Evolutionary conservation across 2,113 vertebrate genomes (phyloP), one percentile per base, ranked within the genome.

Genomic region (Lontra canadensis): DNA sequence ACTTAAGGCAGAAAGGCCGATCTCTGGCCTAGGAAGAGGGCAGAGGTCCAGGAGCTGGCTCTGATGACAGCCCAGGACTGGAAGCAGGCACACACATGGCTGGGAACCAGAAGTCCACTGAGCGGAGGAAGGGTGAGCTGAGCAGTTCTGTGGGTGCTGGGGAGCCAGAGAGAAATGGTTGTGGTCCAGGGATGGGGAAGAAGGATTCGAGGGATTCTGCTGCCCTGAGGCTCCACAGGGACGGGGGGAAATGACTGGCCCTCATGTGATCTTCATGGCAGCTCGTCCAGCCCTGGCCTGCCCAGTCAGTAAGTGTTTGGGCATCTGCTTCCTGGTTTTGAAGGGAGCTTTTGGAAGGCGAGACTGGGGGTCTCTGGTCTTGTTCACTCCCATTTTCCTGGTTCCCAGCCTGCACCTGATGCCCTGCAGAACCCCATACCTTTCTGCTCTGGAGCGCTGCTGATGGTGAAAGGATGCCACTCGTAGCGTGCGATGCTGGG

Each of bases 391-490:
- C 2, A 0, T 10, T 39, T 12, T 13, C 59, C 21, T 0, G n/a
- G 47, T 36, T 44, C 36, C 82, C 42, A 80, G 81, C 44, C 74
- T 44, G 15, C 15, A 52, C 34, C 2, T 1, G 21, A 36, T 44
- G 13, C 11, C 6, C 0, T 8, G 65, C 1, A 4, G 67, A 49
- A 49, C 1, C 10, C 7, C 7, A 0, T 97, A 99, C 99, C 99
- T 97, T 98, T 97, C 97, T 99, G 99, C 98, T 99, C 99, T 0
- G 99, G 99, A 0, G 99, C 99, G 0, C 99, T 99, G 99, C 99
- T 99, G 98, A 99, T 99, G 97, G 99, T 99, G 97, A 99, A 99
- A 0, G 99, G 99, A 4, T 99, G 99, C 99, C 99, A 99, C 98
- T 99, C 99, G 0, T 99, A 99, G 98, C 99, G 98, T 10, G 99